A percentile compares a stretch with the other conserved stretches of the same genome.
Evolutionary conservation across 2,113 vertebrate species (phyloP).

Genomic region (Pangasianodon gigas): DNA sequence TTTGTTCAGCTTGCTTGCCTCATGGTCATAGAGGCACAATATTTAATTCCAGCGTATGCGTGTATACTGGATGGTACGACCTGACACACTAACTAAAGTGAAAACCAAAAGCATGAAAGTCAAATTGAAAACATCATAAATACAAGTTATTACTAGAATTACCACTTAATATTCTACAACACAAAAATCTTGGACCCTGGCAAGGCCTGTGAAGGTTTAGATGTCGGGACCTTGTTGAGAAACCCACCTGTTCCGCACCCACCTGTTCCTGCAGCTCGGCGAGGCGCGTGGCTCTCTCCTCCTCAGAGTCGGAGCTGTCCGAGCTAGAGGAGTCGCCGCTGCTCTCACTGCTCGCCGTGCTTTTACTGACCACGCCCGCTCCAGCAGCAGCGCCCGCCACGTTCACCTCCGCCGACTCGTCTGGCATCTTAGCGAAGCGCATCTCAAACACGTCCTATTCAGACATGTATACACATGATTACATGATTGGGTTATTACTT

Average conservation of each 20-base stretch:
- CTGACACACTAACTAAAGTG: neutral
- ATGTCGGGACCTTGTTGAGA: slow-evolving; percentile 48
- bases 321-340: slow-evolving; percentile 74
- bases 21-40: neutral
- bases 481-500: neutral
- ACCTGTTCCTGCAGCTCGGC: slow-evolving; percentile 91
- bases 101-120: neutral
- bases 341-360: slow-evolving; percentile 77
- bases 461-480: neutral
- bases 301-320: slow-evolving; percentile 81
- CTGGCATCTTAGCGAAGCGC: slow-evolving; percentile 92
- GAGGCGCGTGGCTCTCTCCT: slow-evolving; percentile 81
- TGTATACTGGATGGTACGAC: neutral
- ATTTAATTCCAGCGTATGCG: neutral
- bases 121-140: neutral
- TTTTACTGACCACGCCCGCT: slow-evolving; percentile 72
- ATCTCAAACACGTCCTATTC: slow-evolving; percentile 91
- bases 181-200: slow-evolving; percentile 11
- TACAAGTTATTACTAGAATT: neutral
- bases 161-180: neutral
- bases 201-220: slow-evolving; percentile 12
- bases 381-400: slow-evolving; percentile 59
- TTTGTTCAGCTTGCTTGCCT: neutral
- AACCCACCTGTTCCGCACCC: slow-evolving; percentile 70
- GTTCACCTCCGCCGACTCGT: slow-evolving; percentile 76